These are phyloP conservation scores for Serripes groenlandicus DNA, from an alignment of 2,888 invertebrate genomes.

Conservation along the genomic window DNA sequence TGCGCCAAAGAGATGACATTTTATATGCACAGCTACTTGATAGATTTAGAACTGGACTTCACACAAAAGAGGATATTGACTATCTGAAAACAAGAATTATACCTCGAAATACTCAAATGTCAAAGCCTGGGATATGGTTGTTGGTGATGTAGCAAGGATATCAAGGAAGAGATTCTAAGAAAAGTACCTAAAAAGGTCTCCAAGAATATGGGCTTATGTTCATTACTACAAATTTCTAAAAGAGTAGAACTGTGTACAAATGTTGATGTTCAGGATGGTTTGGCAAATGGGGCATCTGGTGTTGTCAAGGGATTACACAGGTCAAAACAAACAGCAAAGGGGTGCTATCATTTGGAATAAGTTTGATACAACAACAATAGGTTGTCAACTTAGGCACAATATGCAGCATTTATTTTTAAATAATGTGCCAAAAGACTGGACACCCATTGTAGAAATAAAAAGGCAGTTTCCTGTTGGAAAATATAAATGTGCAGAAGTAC, in stretches of 20 bases:
- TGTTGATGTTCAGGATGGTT: not conserved
- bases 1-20: conserved; percentile 33
- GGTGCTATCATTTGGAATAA: not conserved
- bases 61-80: not conserved
- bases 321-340: not conserved
- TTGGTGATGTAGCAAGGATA: no score
- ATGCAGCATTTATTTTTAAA: not conserved
- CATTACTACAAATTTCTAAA: not conserved
- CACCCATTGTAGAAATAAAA: not conserved
- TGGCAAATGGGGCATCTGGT: not conserved
- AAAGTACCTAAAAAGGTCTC: not conserved
- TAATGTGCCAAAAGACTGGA: not conserved
- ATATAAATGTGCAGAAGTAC: not conserved
- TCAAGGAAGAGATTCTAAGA: not conserved
- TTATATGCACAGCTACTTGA: not conserved
- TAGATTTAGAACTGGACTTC: not conserved
- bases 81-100: not conserved
- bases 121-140: no score
- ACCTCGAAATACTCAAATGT: not conserved
- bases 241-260: not conserved
- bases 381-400: not conserved
- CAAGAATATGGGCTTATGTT: not conserved
- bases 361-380: not conserved
- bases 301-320: not conserved
- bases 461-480: not conserved